phyloP scores from a whole-genome alignment of 2,797 vertebrate genomes.

The Acrossocheilus wenchowensis region DNA sequence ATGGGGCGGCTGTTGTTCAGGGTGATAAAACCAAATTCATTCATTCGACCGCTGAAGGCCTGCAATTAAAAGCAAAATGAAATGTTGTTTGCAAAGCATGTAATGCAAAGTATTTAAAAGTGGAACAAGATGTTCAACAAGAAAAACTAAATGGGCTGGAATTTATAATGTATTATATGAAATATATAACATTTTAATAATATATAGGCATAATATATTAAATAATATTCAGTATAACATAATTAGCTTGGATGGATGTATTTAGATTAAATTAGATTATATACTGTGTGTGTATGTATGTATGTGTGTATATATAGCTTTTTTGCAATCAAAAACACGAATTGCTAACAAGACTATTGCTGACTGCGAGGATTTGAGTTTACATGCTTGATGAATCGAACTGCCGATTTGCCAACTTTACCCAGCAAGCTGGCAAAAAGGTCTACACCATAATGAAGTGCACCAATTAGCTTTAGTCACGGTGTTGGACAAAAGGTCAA shows the following conservation, averaged over 20 bases:
- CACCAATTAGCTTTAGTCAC: slow-evolving; percentile 23
- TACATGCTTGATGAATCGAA: slow-evolving; percentile 4
- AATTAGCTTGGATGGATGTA: too few relatives aligned
- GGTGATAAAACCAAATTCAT: not conserved
- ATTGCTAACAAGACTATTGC: slow-evolving; percentile 1
- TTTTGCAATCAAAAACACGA: not conserved
- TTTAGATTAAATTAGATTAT: too few relatives aligned
- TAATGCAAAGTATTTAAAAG: not conserved
- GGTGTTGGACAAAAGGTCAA: slow-evolving; percentile 30
- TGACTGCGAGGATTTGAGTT: not conserved
- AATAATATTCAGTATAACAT: too few relatives aligned
- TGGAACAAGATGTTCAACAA: not conserved
- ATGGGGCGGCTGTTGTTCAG: not conserved
- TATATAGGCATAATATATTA: too few relatives aligned
- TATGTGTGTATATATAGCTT: too few relatives aligned
- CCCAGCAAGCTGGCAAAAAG: not conserved
- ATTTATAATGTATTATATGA: too few relatives aligned
- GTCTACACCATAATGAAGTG: not conserved
- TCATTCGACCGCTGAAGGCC: not conserved
- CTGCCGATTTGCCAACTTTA: not conserved
- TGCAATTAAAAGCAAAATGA: not conserved
- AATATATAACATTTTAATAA: too few relatives aligned
- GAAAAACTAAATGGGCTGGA: not conserved
- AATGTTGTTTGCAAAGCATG: not conserved
- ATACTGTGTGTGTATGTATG: too few relatives aligned